phyloP scores from a whole-genome alignment of 2,113 vertebrate genomes.

The Leptobrachium leishanense region DNA sequence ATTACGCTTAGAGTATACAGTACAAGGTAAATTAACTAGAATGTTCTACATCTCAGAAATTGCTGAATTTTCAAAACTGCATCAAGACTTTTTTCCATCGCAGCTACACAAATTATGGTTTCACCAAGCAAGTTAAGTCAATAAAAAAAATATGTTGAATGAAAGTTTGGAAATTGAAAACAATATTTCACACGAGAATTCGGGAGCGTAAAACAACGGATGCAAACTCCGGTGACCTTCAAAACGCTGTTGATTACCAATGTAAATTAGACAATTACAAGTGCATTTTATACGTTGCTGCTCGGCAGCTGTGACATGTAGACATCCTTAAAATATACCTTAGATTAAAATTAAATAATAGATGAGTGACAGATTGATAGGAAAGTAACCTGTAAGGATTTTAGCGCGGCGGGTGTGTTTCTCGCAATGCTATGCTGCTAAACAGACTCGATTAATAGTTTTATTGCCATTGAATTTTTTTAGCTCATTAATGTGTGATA shows the following conservation, averaged over 20 bases:
- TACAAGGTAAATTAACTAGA: too few relatives aligned
- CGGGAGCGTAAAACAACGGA: too few relatives aligned
- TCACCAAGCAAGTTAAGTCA: not conserved
- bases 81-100: too few relatives aligned
- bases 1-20: too few relatives aligned
- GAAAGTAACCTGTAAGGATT: conserved; percentile 8
- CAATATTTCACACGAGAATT: not conserved
- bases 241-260: conserved; percentile 29
- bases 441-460: conserved; percentile 26
- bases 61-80: too few relatives aligned
- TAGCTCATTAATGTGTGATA: conserved; percentile 2
- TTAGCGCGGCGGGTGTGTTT: conserved; percentile 5
- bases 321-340: conserved; percentile 34
- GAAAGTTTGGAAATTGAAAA: not conserved
- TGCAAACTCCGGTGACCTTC: conserved; percentile 26
- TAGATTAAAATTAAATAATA: conserved; percentile 50
- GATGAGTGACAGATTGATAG: conserved; percentile 47
- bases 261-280: conserved; percentile 40
- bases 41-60: too few relatives aligned
- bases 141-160: not conserved
- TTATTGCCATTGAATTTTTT: conserved; percentile 30
- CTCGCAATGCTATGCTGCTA: not conserved
- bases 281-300: conserved; percentile 13
- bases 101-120: not conserved
- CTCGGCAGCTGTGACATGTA: conserved; percentile 25